Evolutionary conservation across 2,797 vertebrate genomes (phyloP), one percentile per base, ranked within the genome.

Genomic region (Tenualosa ilisha): DNA sequence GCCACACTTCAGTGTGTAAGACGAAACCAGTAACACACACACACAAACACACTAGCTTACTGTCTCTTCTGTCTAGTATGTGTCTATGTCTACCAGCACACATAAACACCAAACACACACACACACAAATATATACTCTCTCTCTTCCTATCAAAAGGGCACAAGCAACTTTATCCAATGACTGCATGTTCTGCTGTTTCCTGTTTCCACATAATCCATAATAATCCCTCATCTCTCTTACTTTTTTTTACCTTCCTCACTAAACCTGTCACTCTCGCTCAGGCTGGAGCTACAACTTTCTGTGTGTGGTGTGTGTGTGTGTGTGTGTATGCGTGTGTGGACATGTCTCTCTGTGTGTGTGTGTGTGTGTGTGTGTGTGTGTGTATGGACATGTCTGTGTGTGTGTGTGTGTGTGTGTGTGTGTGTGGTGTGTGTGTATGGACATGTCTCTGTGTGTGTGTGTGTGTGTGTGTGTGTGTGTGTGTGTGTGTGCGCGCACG

Each of bases 181-280:
- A 82, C 82, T 82, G 83, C 87, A 82, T 81, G 68, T 82, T 82
- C 54, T 84, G 20, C 26, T 65, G 61, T 61, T 88, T 85, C 81
- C n/a, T 12, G 83, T 46, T 53, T 65, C 85, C 84, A 82, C 79
- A 37, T 86, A 89, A 85, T 84, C 84, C 85, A 81, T 24, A 84
- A 72, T 89, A 86, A 87, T 85, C 82, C 81, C 40, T 12, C 72
- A 22, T 79, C 72, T 79, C 72, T 79, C 40, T 79, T 79, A 40
- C 72, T 79, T 40, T 31, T 46, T 79, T 79, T 79, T 79, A 79
- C 72, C 72, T 79, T 79, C 72, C 17, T 79, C 72, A 8, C 72
- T 79, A 79, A 79, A 17, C 72, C 40, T 79, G 72, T 79, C 72
- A 79, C 40, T 46, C 40, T 79, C 20, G 7, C 15, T 79, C 43